These are phyloP conservation scores for Pyrocephalus nanus DNA, from an alignment of 2,797 vertebrate genomes.

Conservation along the genomic window DNA sequence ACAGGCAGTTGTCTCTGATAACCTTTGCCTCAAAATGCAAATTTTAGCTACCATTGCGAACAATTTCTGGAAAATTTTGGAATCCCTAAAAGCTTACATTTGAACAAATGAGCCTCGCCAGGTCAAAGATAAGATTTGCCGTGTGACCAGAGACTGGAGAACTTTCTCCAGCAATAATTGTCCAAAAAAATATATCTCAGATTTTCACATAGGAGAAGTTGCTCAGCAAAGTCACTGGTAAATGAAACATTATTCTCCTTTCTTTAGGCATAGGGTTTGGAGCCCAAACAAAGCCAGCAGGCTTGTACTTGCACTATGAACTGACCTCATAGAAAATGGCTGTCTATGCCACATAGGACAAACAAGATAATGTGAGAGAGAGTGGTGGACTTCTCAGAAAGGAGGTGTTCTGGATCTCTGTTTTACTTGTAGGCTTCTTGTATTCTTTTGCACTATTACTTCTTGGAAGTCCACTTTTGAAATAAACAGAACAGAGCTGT, in stretches of 20 bases:
- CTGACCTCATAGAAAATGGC: background rate
- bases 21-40: background rate
- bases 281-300: background rate
- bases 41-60: background rate
- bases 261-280: fast-evolving
- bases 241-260: background rate
- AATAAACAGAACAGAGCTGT: background rate
- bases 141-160: background rate
- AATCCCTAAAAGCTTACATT: background rate
- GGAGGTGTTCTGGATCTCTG: background rate
- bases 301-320: background rate
- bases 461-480: background rate
- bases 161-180: background rate
- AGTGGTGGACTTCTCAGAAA: background rate
- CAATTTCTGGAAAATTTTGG: background rate
- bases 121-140: background rate
- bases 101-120: background rate
- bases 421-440: background rate
- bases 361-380: background rate
- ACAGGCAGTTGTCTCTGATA: background rate
- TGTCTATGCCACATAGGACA: background rate
- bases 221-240: background rate
- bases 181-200: background rate
- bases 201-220: background rate
- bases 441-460: background rate